These are phyloP conservation scores for Monochamus saltuarius DNA, from an alignment of 1,140 invertebrate species.

Conservation along the genomic window DNA sequence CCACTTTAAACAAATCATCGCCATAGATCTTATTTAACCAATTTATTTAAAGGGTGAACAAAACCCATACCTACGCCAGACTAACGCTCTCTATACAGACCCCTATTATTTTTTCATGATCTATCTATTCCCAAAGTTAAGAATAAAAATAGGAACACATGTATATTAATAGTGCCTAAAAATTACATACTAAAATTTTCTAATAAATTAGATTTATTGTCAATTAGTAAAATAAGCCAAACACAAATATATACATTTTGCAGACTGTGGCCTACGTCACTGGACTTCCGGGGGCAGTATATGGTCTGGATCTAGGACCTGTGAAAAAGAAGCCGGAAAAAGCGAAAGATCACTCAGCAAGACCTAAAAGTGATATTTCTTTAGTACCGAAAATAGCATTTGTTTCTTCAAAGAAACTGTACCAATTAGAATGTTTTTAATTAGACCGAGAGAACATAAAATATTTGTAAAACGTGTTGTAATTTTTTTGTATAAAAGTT, in stretches of 20 bases:
- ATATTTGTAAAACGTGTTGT: neutral
- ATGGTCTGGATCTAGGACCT: slow-evolving; percentile 39
- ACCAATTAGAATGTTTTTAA: slow-evolving; percentile 38
- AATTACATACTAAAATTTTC: no score
- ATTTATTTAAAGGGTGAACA: no score
- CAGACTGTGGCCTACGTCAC: slow-evolving; percentile 36
- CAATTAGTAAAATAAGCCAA: no score
- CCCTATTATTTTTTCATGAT: no score
- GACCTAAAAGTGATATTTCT: slow-evolving; percentile 28
- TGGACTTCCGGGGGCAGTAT: slow-evolving; percentile 40
- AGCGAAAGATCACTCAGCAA: slow-evolving; percentile 24
- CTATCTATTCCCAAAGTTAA: no score
- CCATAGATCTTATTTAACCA: no score
- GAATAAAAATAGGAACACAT: no score
- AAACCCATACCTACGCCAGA: no score
- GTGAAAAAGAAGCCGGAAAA: slow-evolving; percentile 30
- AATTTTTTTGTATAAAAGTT: neutral
- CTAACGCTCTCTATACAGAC: no score
- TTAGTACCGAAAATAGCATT: slow-evolving; percentile 36
- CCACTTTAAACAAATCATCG: no score
- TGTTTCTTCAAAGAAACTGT: slow-evolving; percentile 35
- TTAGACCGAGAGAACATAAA: neutral
- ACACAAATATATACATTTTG: slow-evolving; percentile 11
- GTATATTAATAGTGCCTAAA: no score
- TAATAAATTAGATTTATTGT: no score